Evolutionary conservation across 2,888 invertebrate genomes (phyloP).

Genomic region (Nomada lathburiana): DNA sequence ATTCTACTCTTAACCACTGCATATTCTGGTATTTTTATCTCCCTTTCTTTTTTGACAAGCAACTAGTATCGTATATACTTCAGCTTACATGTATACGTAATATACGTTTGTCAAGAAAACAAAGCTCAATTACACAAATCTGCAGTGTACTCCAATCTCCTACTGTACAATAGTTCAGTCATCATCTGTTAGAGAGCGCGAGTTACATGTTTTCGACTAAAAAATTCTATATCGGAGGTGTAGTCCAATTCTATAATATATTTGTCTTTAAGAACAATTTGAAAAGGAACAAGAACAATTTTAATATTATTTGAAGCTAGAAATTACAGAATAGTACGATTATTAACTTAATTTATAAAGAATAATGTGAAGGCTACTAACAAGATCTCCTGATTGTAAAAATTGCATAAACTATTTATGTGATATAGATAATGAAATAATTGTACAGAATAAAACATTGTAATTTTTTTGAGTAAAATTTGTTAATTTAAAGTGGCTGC

Average conservation of each 20-base stretch:
- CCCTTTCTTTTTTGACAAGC: conserved; percentile 4
- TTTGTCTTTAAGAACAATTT: not conserved
- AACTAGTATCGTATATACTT: conserved; percentile 15
- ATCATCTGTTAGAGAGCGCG: conserved; percentile 43
- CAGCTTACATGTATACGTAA: conserved; percentile 16
- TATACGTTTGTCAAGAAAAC: conserved; percentile 44
- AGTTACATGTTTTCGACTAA: conserved; percentile 30
- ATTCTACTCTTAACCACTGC: conserved; percentile 31
- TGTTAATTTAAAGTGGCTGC: no score
- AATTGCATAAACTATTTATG: not conserved
- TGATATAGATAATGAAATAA: not conserved
- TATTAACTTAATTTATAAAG: not conserved
- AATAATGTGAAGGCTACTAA: not conserved
- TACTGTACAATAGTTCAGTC: conserved; percentile 21
- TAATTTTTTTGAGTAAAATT: not conserved
- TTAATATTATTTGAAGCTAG: not conserved
- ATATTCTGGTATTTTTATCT: conserved; percentile 31
- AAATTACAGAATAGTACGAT: no score
- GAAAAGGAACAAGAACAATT: not conserved
- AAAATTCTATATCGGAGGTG: not conserved
- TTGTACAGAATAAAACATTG: not conserved
- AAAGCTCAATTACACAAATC: conserved; percentile 48
- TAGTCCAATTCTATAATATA: not conserved
- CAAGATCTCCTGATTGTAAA: no score
- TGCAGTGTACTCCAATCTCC: conserved; percentile 28